Percentiles rank a stretch among this genome's conserved stretches.
phyloP scores from a whole-genome alignment of 1,140 invertebrate genomes.

The Maconellicoccus hirsutus region DNA sequence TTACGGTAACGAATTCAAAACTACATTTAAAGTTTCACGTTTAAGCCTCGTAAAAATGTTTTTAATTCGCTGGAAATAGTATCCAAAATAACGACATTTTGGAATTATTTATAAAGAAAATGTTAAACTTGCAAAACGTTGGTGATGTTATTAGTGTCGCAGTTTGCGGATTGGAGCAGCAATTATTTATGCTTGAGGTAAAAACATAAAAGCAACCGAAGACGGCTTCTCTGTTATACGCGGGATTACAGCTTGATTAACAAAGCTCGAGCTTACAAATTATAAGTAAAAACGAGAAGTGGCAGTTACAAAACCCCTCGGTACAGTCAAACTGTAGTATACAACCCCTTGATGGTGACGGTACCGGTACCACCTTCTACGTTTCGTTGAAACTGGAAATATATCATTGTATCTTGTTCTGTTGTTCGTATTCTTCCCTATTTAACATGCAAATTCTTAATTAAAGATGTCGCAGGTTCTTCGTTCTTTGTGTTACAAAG shows the following conservation, averaged over 20 bases:
- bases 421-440: constrained; percentile 20
- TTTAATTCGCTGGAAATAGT: no score
- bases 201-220: constrained; percentile 16
- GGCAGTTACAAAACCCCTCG: constrained; percentile 13
- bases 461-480: constrained; percentile 20
- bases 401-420: constrained; percentile 20
- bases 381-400: constrained; percentile 15
- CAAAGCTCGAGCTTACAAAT: constrained; percentile 20
- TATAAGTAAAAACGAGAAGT: constrained; percentile 18
- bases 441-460: constrained; percentile 22
- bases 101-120: not conserved
- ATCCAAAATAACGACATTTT: no score
- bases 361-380: constrained; percentile 10
- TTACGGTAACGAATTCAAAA: no score
- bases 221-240: constrained; percentile 16
- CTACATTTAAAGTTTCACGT: no score
- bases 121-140: not conserved
- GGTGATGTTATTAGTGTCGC: constrained; percentile 7
- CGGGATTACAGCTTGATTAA: constrained; percentile 17
- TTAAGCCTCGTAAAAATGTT: no score
- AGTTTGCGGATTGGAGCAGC: constrained; percentile 14
- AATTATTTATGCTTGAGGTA: constrained; percentile 18
- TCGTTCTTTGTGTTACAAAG: constrained; percentile 21
- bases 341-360: constrained; percentile 6
- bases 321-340: not conserved